phyloP scores from a whole-genome alignment of 2,113 vertebrate species.

The Ictidomys tridecemlineatus region DNA sequence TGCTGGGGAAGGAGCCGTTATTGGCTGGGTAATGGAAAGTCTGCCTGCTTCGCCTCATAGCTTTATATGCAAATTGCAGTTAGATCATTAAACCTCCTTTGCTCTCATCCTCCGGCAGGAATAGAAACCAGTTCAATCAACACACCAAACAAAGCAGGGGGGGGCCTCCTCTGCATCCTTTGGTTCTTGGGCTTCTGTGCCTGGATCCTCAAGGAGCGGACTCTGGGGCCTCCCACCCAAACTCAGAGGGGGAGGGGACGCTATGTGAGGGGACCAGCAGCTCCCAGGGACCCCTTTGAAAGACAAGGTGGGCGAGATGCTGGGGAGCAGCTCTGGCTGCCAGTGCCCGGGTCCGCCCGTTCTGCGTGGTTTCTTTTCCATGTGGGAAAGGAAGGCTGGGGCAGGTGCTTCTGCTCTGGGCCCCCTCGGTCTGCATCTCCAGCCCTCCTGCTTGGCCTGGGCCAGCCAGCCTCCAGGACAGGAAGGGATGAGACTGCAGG shows the following conservation, averaged over 20 bases:
- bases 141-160: constrained; percentile 33
- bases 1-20: constrained; percentile 36
- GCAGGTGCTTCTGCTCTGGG: accelerated
- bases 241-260: not conserved
- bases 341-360: not conserved
- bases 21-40: not conserved
- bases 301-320: not conserved
- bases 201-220: not conserved
- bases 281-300: not conserved
- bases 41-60: not conserved
- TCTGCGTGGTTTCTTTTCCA: not conserved
- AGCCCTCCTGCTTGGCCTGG: too few species aligned
- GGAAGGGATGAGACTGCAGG: too few species aligned
- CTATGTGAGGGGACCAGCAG: too few species aligned
- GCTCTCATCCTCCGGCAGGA: constrained; percentile 74
- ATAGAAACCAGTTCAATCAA: constrained; percentile 77
- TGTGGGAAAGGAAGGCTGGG: not conserved
- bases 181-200: too few species aligned
- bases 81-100: constrained; percentile 70
- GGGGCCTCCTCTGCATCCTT: not conserved
- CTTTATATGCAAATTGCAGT: constrained; percentile 68
- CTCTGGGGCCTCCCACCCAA: too few species aligned
- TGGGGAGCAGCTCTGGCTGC: not conserved
- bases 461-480: not conserved
- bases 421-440: not conserved